Evolutionary conservation across 2,113 vertebrate species (phyloP), one percentile per base, ranked within the genome.

Genomic region (Neoarius graeffei): DNA sequence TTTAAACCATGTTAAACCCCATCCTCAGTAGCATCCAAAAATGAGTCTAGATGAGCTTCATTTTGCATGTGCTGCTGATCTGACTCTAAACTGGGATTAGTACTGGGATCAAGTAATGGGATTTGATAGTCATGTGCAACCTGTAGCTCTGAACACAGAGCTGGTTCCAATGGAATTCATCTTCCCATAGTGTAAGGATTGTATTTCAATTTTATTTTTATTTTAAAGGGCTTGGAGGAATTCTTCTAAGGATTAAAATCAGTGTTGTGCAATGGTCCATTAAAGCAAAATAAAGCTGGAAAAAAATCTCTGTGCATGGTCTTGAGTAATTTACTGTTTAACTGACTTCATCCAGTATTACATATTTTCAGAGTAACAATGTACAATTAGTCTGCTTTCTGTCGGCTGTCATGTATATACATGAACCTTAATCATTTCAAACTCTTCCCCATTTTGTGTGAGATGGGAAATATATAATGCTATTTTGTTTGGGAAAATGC

Each of bases 41-140:
- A 69, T 69, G 4, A 69, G 27, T 30, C n/a, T 30, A 13, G 11
- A 69, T 69, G n/a, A 27, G 66, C 66, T 69, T 30, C 66, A 30
- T 69, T 69, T 69, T n/a, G n/a, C 30, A 69, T 69, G n/a, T 69
- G 66, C 66, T 69, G 66, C 66, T 69, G n/a, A 69, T 30, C 66
- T 69, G n/a, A 30, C 11, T 69, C 7, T 9, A 23, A 62, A 62
- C 60, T 62, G 25, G 60, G 42, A 42, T 42, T 42, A 42, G 42
- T 42, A 42, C 60, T 62, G 60, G 25, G 60, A 42, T 42, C 42
- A 42, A 42, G 42, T 42, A 42, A 42, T 62, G 64, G 15, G 30
- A 42, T 19, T 42, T 6, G 15, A 73, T 35, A 71, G 5, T 35
- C 1, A 73, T 42, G 69, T 73, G 14, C 30, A 73, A 42, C 30